Base-by-base conservation (phyloP, 2,113 vertebrate genomes). In the Nycticebus coucang region DNA sequence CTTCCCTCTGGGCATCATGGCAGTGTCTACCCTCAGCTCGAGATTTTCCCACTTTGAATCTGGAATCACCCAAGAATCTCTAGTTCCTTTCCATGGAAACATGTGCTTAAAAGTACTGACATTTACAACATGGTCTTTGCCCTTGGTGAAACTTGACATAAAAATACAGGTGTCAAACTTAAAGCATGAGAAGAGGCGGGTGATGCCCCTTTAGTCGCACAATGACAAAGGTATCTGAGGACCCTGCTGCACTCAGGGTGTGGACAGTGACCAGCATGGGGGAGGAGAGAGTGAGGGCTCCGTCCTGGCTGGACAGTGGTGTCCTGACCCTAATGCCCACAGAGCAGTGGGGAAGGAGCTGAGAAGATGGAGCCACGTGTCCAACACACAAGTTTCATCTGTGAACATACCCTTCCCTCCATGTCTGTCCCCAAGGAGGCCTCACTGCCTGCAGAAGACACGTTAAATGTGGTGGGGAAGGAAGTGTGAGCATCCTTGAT, bases 191-290 rank as follows among this genome's bases (percentile, higher is more conserved):
- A 53, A 7, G 4, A 33, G 26, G 26, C 15, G 45, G 45, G 26
- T 28, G 45, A 7, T 7, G 41, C 28, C 18, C 7, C 26, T 17
- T 50, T 3, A 30, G 2, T 13, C 0, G 4, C 14, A 26, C 15
- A 19, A 35, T 5, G 33, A n/a, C 15, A 69, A 7, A n/a, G 0
- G 17, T 19, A 5, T n/a, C 24, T 6, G 24, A 28, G 45, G 24
- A 5, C 22, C 72, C 13, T 14, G 37, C 11, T 0, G 24, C 72
- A 1, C 22, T 5, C 22, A 21, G 72, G 72, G 37, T 14, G 37
- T 26, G 24, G 22, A 75, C 4, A 41, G 14, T 26, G 72, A 75
- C 9, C 37, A 14, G 37, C 11, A 45, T 9, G 11, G 21, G 41
- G 74, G 45, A 28, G 41, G 41, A 41, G 41, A 24, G 22, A 1